Evolutionary conservation across 2,888 invertebrate genomes (phyloP), one percentile per base, ranked within the genome.

Genomic region (Icerya purchasi): DNA sequence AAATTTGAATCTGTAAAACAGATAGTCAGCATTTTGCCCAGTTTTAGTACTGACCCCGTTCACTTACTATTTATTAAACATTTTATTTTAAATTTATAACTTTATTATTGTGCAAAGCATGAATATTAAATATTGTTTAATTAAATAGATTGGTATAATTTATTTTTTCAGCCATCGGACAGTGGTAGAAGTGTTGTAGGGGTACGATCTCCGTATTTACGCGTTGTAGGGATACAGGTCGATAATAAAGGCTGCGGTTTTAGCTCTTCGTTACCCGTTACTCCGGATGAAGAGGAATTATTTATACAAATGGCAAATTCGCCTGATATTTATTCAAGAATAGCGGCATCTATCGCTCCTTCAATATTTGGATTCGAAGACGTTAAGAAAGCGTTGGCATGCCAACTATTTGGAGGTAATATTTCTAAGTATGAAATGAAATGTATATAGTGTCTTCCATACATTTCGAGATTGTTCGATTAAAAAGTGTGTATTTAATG

Each of bases 361-460:
- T 96, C 96, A 65, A 97, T 99, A 65, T 98, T 82, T 70, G 98
- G 98, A 0, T 86, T 84, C 21, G 71, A 75, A 1, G 97, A 99
- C 70, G 93, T 98, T 66, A 98, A 98, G 72, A 97, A 92, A 72
- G 91, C 97, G 2, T 91, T 98, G 60, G 87, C 93, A 14, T 89
- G 92, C 68, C 76, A 98, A 62, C 74, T 98, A 50, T 96, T 98
- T 75, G 96, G 96, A 66, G 98, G 89, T 75, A 66, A 66, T n/a
- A n/a, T n/a, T n/a, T n/a, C n/a, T n/a, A n/a, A n/a, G n/a, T n/a
- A n/a, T n/a, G n/a, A 54, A 58, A 10, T 54, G 19, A 1, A 22
- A 24, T 19, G 2, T 23, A n/a, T n/a, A n/a, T n/a, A n/a, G n/a
- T n/a, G n/a, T n/a, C n/a, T n/a, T n/a, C n/a, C n/a, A n/a, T n/a